Evolutionary conservation across 2,888 invertebrate genomes (phyloP), one percentile per base, ranked within the genome.

Genomic region (Diaphora mendica): DNA sequence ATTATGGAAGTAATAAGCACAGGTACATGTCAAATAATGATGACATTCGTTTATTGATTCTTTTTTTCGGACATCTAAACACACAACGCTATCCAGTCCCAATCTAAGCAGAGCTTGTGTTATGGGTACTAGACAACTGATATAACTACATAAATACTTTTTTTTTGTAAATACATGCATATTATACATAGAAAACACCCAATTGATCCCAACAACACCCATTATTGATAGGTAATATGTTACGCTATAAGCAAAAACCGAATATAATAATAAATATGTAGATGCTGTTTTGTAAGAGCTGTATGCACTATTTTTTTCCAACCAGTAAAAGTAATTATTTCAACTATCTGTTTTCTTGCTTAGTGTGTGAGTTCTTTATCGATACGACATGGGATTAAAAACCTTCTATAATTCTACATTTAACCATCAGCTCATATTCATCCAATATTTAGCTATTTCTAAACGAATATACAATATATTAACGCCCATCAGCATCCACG

Each of bases 401-500:
- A 33, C 33, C 8, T 35, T 4, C 35, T 35, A 8, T 35, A 35
- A 35, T 35, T 35, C 7, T 35, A 35, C 35, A 35, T 35, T 35
- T 35, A 35, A 35, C 35, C 20, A 48, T 20, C 3, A n/a, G n/a
- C n/a, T 13, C 2, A 55, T 55, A 55, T 62, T 35, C 17, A 68
- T 68, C 5, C 23, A 23, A 68, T 44, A 68, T 23, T 33, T 1
- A 35, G 35, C 48, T 26, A 66, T 30, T 9, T 26, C 1, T 59
- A 51, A 68, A 13, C 8, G 51, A 3, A 55, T 35, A 33, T 77
- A 76, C 71, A 75, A 35, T 35, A 68, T 35, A 68, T 64, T 77
- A 84, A 82, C 85, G 70, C 7, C 15, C 73, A 85, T 85, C 76
- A 65, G 70, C 71, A 74, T 72, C 73, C 75, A 79, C 76, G 48